A percentile compares a stretch with the other conserved stretches of the same genome.
phyloP scores from a whole-genome alignment of 2,113 vertebrate species.

The Arvicanthis niloticus region DNA sequence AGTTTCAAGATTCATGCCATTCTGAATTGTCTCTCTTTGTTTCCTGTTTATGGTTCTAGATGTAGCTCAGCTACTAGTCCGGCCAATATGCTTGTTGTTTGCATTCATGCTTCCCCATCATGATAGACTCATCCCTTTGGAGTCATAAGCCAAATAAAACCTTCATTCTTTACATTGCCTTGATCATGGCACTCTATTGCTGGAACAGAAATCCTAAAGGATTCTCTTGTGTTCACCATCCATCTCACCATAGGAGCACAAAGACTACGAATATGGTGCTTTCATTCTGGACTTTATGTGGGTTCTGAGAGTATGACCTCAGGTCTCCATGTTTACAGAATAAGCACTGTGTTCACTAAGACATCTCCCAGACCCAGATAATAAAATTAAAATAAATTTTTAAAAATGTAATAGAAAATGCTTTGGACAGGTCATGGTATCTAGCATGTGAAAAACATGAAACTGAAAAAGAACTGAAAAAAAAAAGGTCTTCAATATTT shows the following conservation, averaged over 20 bases:
- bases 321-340: background rate
- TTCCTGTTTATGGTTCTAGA: background rate
- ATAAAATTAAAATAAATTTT: background rate
- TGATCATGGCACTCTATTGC: background rate
- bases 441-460: background rate
- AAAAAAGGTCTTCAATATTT: background rate
- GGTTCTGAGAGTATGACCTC: background rate
- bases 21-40: background rate
- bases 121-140: background rate
- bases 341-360: background rate
- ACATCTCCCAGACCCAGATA: background rate
- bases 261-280: background rate
- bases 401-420: background rate
- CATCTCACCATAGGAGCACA: background rate
- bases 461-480: background rate
- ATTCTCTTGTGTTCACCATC: background rate
- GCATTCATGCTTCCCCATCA: background rate
- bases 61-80: background rate
- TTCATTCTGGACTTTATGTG: background rate
- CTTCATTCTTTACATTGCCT: background rate
- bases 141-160: background rate
- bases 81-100: background rate
- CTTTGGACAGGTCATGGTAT: background rate
- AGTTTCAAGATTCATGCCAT: background rate
- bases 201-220: background rate